Percentiles rank a stretch among this genome's conserved stretches.
These are phyloP conservation scores for Andricus quercusramuli DNA, from an alignment of 2,888 invertebrate species.

Conservation along the genomic window DNA sequence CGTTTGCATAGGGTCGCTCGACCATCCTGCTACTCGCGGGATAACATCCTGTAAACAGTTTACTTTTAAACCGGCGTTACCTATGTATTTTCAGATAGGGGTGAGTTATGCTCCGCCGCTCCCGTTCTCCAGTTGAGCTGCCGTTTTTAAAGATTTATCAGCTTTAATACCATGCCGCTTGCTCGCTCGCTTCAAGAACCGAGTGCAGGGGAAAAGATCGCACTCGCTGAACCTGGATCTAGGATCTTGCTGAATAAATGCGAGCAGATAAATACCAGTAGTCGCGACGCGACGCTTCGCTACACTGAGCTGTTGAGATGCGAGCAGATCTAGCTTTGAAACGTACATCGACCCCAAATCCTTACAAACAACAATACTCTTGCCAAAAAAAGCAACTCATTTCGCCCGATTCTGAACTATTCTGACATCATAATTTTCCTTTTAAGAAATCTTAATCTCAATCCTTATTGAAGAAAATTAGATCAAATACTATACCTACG, in stretches of 20 bases:
- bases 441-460: not conserved
- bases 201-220: constrained; percentile 39
- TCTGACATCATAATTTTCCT: not conserved
- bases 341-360: not conserved
- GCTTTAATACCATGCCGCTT: constrained; percentile 58
- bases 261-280: constrained; percentile 57
- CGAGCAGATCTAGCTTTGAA: not conserved
- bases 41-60: constrained; percentile 72
- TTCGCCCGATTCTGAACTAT: not conserved
- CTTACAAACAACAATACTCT: not conserved
- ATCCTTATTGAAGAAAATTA: not conserved
- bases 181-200: constrained; percentile 48
- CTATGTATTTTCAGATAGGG: constrained; percentile 76
- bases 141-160: constrained; percentile 76
- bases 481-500: too few species aligned
- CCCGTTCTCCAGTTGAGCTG: constrained; percentile 55
- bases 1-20: constrained; percentile 56
- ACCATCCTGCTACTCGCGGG: constrained; percentile 59
- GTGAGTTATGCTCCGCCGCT: constrained; percentile 70
- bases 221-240: constrained; percentile 47
- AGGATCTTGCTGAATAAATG: constrained; percentile 50
- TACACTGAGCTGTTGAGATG: constrained; percentile 40
- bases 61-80: constrained; percentile 72
- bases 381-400: not conserved
- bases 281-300: constrained; percentile 50